Evolutionary conservation across 2,113 vertebrate species (phyloP), one percentile per base, ranked within the genome.

Genomic region (Aptenodytes patagonicus): DNA sequence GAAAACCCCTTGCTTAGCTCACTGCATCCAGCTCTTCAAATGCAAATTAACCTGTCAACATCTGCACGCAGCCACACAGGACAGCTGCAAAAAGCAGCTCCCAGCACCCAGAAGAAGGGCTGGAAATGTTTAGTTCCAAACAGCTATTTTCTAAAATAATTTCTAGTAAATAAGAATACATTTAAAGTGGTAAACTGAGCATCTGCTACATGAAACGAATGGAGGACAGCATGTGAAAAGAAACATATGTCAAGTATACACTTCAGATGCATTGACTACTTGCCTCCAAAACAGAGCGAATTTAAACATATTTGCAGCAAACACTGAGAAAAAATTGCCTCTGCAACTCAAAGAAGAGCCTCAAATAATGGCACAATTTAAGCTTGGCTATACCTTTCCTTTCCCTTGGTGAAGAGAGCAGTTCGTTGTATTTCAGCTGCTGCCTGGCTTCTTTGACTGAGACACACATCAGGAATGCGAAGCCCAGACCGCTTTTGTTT

Each of bases 11-110:
- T 61, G 79, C 96, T 97, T 92, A 90, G 65, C 87, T 97, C 92
- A 44, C 83, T 89, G 93, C 95, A 97, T 76, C 87, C 90, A 90
- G 91, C 94, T 72, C 96, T 97, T 97, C 94, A 97, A 96, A 97
- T 97, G 96, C 97, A 97, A 97, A 97, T 97, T 51, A 95, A 95
- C 94, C 91, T 96, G 94, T 90, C 94, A 97, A 96, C 91, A 95
- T 95, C 96, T 97, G 96, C 96, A 93, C 66, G 85, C 70, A 90
- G 91, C 94, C 93, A 66, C 89, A 32, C 79, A 89, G 92, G 95
- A 77, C 90, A 97, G 92, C 92, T 97, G 96, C 93, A 69, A 20
- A 70, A 96, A 94, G 87, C 65, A 93, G 86, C 79, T 90, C 86
- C 75, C 90, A 66, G 91, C 73, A 55, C 65, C 89, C 87, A 25